Conservation (phyloP, 2,888 invertebrate genomes). For the Amphipyra tragopoginis region DNA sequence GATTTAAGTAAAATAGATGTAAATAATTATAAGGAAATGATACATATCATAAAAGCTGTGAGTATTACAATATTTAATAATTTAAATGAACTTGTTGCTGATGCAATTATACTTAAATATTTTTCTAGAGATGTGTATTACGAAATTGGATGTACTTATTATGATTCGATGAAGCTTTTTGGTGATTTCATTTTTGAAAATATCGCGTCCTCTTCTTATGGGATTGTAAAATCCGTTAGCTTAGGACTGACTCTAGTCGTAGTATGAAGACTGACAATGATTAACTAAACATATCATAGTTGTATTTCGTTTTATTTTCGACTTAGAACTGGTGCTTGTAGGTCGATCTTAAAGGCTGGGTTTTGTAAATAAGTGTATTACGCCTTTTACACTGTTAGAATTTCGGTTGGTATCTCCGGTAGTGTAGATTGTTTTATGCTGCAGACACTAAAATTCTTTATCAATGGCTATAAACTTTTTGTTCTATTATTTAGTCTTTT, state of each 20-base stretch:
- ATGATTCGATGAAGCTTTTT: conserved; percentile 84
- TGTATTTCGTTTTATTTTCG: conserved; percentile 87
- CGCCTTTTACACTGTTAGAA: conserved; percentile 85
- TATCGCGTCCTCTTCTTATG: conserved; percentile 89
- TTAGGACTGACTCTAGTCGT: conserved; percentile 88
- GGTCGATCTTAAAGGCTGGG: conserved; percentile 89
- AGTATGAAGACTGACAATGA: conserved; percentile 89
- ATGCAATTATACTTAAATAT: conserved; percentile 88
- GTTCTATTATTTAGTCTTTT: not conserved
- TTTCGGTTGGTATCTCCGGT: conserved; percentile 67
- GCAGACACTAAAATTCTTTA: conserved; percentile 52
- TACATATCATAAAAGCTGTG: conserved; percentile 89
- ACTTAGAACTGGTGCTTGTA: conserved; percentile 90
- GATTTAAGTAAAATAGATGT: conserved; percentile 79
- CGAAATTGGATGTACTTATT: conserved; percentile 83
- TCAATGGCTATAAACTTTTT: not conserved
- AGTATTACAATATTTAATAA: conserved; percentile 89
- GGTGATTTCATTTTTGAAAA: conserved; percentile 84
- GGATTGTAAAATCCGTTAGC: conserved; percentile 87
- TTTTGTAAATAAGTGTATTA: conserved; percentile 88
- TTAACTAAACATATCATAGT: conserved; percentile 88
- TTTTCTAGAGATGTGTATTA: conserved; percentile 90
- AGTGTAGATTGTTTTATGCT: conserved; percentile 62
- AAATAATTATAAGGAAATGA: conserved; percentile 83
- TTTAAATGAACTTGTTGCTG: conserved; percentile 87